Evolutionary conservation across 2,113 vertebrate genomes (phyloP), one percentile per base, ranked within the genome.

Genomic region (Emberiza fucata): DNA sequence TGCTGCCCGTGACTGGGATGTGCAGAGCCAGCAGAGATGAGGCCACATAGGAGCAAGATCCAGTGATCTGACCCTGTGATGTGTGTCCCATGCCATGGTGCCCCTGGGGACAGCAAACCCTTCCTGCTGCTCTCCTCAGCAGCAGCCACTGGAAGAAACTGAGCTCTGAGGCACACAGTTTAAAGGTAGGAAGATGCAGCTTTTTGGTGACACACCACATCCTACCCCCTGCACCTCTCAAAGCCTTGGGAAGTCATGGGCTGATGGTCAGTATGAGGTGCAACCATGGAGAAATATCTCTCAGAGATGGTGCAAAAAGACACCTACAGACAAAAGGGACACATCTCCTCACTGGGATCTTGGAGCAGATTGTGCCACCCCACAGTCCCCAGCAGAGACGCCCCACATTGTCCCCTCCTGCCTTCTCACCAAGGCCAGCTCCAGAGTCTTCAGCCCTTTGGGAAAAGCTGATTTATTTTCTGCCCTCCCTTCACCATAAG

Each of bases 251-350:
- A 89, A 50, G 8, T 19, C 2, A 0, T 4, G 27, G 31, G 31
- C n/a, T 40, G 64, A 28, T 1, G 9, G 40, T 53, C 15, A 25
- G 4, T 5, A 20, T 47, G 42, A 39, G 5, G 28, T 7, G 42
- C 0, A 1, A 2, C 2, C 4, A 11, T 2, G 11, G 33, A 25
- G 66, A 64, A 77, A 37, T 11, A 7, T 2, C 12, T 65, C 29
- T 59, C 14, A 28, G 39, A 70, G 17, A 13, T 10, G 1, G 0
- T 48, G 15, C 18, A 22, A 25, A 70, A 84, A 42, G 31, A 16
- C 11, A 23, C 8, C 8, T 17, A 44, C 29, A 51, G 53, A 5
- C 29, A 51, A 45, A 76, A 33, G 16, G 8, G 33, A 15, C 8
- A 25, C 7, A 40, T 14, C 11, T 29, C 1, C 15, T 50, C 6